Base-by-base conservation (phyloP, 1,140 invertebrate species). In the Nasonia vitripennis region DNA sequence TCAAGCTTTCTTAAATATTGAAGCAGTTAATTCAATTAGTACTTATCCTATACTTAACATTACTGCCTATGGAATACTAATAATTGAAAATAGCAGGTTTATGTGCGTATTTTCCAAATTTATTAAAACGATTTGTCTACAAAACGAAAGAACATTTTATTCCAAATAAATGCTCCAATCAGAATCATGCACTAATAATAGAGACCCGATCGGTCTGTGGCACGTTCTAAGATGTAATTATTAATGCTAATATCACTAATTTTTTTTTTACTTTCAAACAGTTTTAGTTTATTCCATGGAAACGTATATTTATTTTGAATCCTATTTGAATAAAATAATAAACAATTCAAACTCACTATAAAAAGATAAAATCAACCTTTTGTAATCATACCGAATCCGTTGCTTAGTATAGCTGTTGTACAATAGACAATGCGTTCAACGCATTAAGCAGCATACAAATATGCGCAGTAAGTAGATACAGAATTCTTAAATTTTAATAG, bases 391-490 rank as follows among this genome's bases (percentile, higher is more conserved):
- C 71, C 23, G 45, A 70, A 77, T 75, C 2, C 17, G 34, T 68
- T 68, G n/a, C 17, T 79, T 23, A 5, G 79, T 78, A 85, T 70
- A 37, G 73, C 9, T 67, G 45, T 74, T 71, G 27, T 78, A n/a
- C 80, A 79, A 84, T 79, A 67, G 3, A 55, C n/a, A 23, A 73
- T 79, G 83, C 83, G 77, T 73, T 84, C 83, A 84, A 79, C 83
- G 68, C 77, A 84, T 84, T 67, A n/a, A 75, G 14, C 11, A 82
- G 34, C n/a, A 20, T 23, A 45, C 9, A 84, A 5, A 67, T 37
- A 78, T 51, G 62, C 62, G n/a, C 68, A 51, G 70, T 51, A 70
- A 51, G 70, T 51, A 70, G 70, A 51, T 27, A 62, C 48, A 23
- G 7, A 67, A 14, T 34, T 68, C 12, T 71, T 70, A 80, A 68